Conservation (phyloP, 2,888 invertebrate genomes). For the Plebejus anna region DNA sequence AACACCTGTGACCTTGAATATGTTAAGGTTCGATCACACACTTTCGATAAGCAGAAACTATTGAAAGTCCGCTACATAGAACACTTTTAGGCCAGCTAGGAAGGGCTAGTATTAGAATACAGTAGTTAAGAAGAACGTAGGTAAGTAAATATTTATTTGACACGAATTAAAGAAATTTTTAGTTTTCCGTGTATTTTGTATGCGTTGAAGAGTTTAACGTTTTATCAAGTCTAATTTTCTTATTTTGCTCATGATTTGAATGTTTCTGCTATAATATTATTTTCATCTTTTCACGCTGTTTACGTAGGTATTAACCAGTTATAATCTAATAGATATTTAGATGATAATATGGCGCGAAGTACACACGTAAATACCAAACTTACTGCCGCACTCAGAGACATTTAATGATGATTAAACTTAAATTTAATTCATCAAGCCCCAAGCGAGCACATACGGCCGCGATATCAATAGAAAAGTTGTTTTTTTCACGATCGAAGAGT, state of each 20-base stretch:
- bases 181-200: not conserved
- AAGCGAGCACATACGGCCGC: too few species aligned
- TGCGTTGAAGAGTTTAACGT: not conserved
- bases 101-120: not conserved
- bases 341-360: not conserved
- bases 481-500: too few species aligned
- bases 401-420: too few species aligned
- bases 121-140: too few species aligned
- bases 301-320: not conserved
- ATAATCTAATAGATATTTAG: not conserved
- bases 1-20: conserved; percentile 34
- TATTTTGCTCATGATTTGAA: not conserved
- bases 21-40: not conserved
- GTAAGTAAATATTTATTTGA: too few species aligned
- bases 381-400: too few species aligned
- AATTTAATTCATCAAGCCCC: too few species aligned
- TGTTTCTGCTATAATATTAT: not conserved
- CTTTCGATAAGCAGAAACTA: not conserved
- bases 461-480: too few species aligned
- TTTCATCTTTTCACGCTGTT: not conserved
- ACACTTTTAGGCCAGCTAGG: not conserved
- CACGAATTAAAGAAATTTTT: not conserved
- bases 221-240: not conserved
- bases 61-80: not conserved
- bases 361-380: too few species aligned